phyloP scores from a whole-genome alignment of 1,140 invertebrate genomes.

The Bombus affinis region DNA sequence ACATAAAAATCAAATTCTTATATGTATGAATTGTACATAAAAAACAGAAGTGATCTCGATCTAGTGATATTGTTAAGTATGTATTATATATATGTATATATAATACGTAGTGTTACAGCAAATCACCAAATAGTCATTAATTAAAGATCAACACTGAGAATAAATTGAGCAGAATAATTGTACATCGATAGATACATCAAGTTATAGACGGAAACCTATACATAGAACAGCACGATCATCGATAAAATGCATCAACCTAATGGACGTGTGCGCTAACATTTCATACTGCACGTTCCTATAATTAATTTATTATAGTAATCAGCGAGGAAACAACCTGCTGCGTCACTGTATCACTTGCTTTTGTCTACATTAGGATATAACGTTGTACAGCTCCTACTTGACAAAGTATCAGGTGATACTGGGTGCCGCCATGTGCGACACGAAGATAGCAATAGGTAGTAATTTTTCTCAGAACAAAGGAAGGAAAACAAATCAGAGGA shows the following conservation, averaged over 20 bases:
- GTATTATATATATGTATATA: too few species aligned
- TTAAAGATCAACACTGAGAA: neutral
- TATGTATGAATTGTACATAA: neutral
- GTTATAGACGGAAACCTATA: slow-evolving; percentile 4
- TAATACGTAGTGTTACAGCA: neutral
- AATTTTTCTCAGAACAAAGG: neutral
- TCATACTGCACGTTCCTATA: slow-evolving; percentile 36
- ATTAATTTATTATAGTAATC: slow-evolving; percentile 31
- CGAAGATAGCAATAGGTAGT: neutral
- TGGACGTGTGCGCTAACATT: neutral
- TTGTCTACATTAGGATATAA: neutral
- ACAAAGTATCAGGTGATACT: neutral
- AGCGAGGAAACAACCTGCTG: slow-evolving; percentile 9
- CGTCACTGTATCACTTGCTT: slow-evolving; percentile 37
- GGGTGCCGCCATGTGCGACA: too few species aligned
- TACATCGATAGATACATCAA: neutral
- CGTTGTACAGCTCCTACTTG: neutral
- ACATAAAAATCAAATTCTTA: neutral
- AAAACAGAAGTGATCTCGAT: neutral
- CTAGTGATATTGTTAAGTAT: neutral
- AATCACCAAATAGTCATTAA: neutral
- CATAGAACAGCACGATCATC: slow-evolving; percentile 11
- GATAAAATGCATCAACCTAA: slow-evolving; percentile 4
- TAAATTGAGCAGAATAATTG: neutral
- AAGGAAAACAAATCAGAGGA: too few species aligned